A percentile compares a stretch with the other conserved stretches of the same genome.
These are phyloP conservation scores for Pyrgus malvae DNA, from an alignment of 2,888 invertebrate genomes.

Conservation along the genomic window DNA sequence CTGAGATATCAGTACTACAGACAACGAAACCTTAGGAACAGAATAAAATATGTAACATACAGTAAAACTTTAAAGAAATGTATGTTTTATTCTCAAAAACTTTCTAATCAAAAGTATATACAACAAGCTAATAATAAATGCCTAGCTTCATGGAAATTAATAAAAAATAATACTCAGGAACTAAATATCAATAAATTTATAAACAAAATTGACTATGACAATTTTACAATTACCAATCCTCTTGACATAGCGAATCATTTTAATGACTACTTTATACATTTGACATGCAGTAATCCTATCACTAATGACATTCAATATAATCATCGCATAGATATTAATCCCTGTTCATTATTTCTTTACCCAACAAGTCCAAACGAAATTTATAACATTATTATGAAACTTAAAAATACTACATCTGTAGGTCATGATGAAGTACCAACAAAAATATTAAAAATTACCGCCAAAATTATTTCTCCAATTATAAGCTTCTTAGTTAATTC, in stretches of 20 bases:
- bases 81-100: neutral
- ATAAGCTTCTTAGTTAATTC: neutral
- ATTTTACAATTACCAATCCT: neutral
- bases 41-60: neutral
- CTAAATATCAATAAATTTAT: neutral
- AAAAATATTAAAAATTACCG: neutral
- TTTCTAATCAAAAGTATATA: neutral
- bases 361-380: neutral
- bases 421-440: neutral
- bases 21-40: neutral
- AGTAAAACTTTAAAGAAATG: neutral
- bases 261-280: neutral
- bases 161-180: neutral
- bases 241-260: neutral
- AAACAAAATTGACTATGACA: neutral
- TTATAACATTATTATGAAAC: slow-evolving; percentile 1
- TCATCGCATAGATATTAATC: neutral
- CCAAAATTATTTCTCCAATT: neutral
- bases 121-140: neutral
- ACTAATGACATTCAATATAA: neutral
- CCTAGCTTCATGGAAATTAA: neutral
- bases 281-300: neutral
- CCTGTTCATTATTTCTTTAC: neutral
- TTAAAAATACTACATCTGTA: neutral
- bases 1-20: neutral